Conservation (phyloP, 2,797 vertebrate species). For the Chelon auratus region DNA sequence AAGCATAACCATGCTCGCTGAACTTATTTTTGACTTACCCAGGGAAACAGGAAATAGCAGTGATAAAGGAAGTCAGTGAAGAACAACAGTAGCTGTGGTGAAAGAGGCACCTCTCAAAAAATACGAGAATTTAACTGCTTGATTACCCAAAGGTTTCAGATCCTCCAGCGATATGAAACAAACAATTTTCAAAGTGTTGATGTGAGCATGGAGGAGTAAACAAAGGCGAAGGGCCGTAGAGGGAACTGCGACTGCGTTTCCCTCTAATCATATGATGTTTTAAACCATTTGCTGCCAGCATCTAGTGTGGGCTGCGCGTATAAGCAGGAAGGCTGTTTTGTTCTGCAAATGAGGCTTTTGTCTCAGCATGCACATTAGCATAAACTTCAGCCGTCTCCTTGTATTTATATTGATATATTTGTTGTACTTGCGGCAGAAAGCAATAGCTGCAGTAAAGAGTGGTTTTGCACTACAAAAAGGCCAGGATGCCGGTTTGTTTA, state of each 20-base stretch:
- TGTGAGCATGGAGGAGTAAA: slow-evolving; percentile 19
- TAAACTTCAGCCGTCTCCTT: neutral
- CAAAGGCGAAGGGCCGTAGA: slow-evolving; percentile 5
- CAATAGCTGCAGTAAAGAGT: neutral
- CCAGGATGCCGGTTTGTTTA: neutral
- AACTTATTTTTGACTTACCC: neutral
- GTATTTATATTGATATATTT: neutral
- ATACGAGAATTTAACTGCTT: slow-evolving; percentile 31
- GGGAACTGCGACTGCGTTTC: slow-evolving; percentile 2
- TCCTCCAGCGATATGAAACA: slow-evolving; percentile 6
- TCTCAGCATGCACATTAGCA: neutral
- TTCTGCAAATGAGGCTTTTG: slow-evolving; percentile 23
- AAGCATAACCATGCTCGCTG: neutral
- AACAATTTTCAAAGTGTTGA: slow-evolving; percentile 18
- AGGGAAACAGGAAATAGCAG: slow-evolving; percentile 67
- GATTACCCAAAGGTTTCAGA: slow-evolving; percentile 11
- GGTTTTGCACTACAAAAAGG: neutral
- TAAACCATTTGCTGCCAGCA: slow-evolving; percentile 16
- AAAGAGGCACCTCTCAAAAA: slow-evolving; percentile 36
- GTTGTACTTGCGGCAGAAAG: neutral
- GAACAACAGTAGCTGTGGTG: slow-evolving; percentile 59
- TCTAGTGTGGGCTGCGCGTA: neutral
- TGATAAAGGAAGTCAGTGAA: slow-evolving; percentile 69
- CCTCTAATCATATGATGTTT: slow-evolving; percentile 21
- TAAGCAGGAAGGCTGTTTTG: slow-evolving; percentile 2